Evolutionary conservation across 1,140 invertebrate genomes (phyloP).

Genomic region (Bombyx mori): DNA sequence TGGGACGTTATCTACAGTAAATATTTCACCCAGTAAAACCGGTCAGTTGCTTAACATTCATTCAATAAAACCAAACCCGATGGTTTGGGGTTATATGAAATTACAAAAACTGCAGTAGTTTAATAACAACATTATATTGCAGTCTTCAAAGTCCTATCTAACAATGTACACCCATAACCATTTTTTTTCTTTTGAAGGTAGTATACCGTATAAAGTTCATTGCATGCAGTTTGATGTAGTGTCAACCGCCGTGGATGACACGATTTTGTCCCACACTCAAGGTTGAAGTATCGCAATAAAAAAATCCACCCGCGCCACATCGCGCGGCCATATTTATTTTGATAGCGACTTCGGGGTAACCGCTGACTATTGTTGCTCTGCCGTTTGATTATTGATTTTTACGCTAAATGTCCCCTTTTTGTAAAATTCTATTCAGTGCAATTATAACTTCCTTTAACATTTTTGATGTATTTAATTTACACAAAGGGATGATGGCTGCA

Average conservation of each 20-base stretch:
- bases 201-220: no score
- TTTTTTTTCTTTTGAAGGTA: no score
- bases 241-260: neutral
- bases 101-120: no score
- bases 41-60: no score
- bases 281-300: constrained; percentile 47
- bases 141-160: no score
- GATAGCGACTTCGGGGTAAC: constrained; percentile 57
- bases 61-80: no score
- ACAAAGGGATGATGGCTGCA: constrained; percentile 42
- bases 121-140: no score
- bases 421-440: constrained; percentile 48
- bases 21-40: no score
- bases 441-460: constrained; percentile 57
- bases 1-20: no score
- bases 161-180: no score
- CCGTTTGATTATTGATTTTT: constrained; percentile 69
- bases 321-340: constrained; percentile 58
- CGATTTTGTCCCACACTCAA: constrained; percentile 48
- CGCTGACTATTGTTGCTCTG: constrained; percentile 49
- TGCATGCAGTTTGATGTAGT: no score
- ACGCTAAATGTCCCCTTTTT: constrained; percentile 65
- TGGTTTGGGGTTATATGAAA: no score
- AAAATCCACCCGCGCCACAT: constrained; percentile 57
- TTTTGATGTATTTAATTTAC: constrained; percentile 45